Evolutionary conservation across 2,113 vertebrate genomes (phyloP).

Genomic region (Pampusana beccarii): DNA sequence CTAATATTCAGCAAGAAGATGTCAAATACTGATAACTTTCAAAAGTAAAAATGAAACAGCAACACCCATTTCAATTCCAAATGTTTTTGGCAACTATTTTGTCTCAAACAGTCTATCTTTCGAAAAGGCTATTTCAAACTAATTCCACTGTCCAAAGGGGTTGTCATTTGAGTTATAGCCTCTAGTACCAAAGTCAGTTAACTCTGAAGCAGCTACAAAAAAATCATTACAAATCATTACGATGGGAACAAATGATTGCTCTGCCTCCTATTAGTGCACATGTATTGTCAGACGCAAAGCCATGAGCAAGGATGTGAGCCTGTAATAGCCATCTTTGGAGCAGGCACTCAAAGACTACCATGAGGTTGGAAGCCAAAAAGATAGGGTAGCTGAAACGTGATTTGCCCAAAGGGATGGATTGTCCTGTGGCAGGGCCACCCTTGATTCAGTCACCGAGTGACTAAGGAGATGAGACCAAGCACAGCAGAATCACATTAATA

Average conservation of each 20-base stretch:
- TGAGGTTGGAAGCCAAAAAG: background rate
- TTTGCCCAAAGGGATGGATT: background rate
- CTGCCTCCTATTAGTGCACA: background rate
- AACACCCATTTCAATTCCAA: background rate
- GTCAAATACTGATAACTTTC: background rate
- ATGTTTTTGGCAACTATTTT: background rate
- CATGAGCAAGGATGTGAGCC: background rate
- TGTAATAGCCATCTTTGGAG: background rate
- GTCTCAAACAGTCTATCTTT: background rate
- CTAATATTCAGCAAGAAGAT: background rate
- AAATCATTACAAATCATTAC: background rate
- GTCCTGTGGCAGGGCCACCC: background rate
- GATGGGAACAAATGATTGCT: background rate
- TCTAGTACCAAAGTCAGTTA: background rate
- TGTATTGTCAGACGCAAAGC: background rate
- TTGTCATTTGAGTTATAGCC: background rate
- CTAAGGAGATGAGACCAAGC: background rate
- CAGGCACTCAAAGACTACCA: background rate
- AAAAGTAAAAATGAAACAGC: background rate
- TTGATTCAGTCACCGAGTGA: background rate
- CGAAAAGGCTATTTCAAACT: background rate
- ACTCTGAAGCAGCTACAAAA: background rate
- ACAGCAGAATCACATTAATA: background rate
- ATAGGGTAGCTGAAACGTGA: background rate
- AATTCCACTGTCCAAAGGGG: background rate